These are phyloP conservation scores for Drosophila burlai DNA, from an alignment of 1,140 invertebrate genomes.

Conservation along the genomic window DNA sequence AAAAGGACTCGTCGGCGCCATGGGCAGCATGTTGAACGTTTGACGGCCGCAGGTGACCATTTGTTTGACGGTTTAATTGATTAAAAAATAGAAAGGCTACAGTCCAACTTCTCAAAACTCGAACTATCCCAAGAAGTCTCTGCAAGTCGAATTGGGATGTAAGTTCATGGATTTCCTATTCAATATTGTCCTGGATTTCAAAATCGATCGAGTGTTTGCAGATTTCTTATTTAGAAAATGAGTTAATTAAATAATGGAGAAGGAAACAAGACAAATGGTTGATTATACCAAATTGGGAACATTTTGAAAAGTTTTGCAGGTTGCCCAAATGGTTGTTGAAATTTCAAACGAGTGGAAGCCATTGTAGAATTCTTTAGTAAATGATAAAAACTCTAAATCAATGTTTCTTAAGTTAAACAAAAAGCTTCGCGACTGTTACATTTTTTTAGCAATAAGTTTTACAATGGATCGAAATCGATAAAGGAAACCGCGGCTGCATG, in stretches of 20 bases:
- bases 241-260: neutral
- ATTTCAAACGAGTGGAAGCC: no score
- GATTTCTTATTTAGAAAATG: neutral
- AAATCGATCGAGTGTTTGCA: neutral
- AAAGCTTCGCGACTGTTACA: no score
- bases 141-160: slow-evolving; percentile 23
- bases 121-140: slow-evolving; percentile 26
- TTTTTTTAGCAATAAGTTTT: no score
- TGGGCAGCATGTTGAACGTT: slow-evolving; percentile 84
- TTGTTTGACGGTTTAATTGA: slow-evolving; percentile 51
- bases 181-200: neutral
- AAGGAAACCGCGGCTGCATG: no score
- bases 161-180: neutral
- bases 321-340: no score
- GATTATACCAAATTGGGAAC: no score
- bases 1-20: slow-evolving; percentile 84
- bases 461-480: no score
- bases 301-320: no score
- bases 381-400: no score
- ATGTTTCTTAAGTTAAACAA: no score
- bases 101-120: neutral
- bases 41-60: slow-evolving; percentile 85
- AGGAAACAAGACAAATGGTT: neutral
- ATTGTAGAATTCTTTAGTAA: no score
- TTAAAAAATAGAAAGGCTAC: slow-evolving; percentile 16